phyloP scores from a whole-genome alignment of 2,888 invertebrate genomes.

The Opisthograptis luteolata region DNA sequence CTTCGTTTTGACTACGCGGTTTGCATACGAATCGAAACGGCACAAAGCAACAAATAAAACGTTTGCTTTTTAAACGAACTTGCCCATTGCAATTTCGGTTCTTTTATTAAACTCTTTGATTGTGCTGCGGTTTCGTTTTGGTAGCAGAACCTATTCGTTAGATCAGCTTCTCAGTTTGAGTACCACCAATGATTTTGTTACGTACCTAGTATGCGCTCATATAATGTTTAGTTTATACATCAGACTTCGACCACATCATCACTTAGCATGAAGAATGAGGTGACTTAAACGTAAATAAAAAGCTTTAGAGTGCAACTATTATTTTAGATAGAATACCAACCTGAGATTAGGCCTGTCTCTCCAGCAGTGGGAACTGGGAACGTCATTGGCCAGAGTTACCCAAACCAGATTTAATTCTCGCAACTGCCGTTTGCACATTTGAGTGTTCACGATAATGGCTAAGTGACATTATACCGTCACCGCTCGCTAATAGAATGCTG shows the following conservation, averaged over 20 bases:
- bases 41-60: slow-evolving; percentile 47
- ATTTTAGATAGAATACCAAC: no score
- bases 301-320: no score
- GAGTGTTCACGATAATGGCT: slow-evolving; percentile 7
- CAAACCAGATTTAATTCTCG: not conserved
- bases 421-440: slow-evolving; percentile 1
- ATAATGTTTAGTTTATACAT: slow-evolving; percentile 15
- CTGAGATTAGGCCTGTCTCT: no score
- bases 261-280: no score
- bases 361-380: no score
- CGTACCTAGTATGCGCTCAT: no score
- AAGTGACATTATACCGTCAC: slow-evolving; percentile 5
- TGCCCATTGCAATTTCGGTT: slow-evolving; percentile 37
- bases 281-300: no score
- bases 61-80: slow-evolving; percentile 50
- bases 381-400: no score
- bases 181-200: no score
- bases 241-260: slow-evolving; percentile 17
- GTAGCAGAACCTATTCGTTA: no score
- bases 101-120: slow-evolving; percentile 38
- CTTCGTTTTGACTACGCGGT: slow-evolving; percentile 49
- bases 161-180: no score
- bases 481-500: slow-evolving; percentile 29
- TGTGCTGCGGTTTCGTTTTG: slow-evolving; percentile 24
- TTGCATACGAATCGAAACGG: slow-evolving; percentile 52